A percentile compares a stretch with the other conserved stretches of the same genome.
phyloP scores from a whole-genome alignment of 1,140 invertebrate species.

The Trichonephila clavipes region DNA sequence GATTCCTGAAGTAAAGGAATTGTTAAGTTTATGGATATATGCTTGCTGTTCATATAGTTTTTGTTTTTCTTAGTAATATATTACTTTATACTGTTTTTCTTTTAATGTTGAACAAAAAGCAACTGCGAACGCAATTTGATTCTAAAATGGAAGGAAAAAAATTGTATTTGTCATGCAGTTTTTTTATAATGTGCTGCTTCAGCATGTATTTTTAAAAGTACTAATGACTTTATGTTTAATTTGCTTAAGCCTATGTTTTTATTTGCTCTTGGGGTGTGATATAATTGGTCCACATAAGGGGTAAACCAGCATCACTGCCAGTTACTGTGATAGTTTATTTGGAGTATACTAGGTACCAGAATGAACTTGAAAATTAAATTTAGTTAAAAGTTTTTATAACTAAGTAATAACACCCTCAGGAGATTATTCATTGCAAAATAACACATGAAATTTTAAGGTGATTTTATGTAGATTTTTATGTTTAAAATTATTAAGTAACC shows the following conservation, averaged over 20 bases:
- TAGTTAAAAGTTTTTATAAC: slow-evolving; percentile 14
- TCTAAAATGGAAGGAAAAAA: not conserved
- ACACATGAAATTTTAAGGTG: not conserved
- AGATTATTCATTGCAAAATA: not conserved
- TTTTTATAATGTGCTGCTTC: slow-evolving; percentile 65
- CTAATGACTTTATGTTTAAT: slow-evolving; percentile 27
- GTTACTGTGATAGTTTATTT: slow-evolving; percentile 76
- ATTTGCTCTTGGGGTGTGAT: slow-evolving; percentile 68
- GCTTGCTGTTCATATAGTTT: slow-evolving; percentile 68
- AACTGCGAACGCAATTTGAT: not conserved
- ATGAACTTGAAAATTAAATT: slow-evolving; percentile 60
- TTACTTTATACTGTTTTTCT: slow-evolving; percentile 57
- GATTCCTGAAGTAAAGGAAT: slow-evolving; percentile 52
- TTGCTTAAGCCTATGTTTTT: slow-evolving; percentile 58
- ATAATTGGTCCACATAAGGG: slow-evolving; percentile 69
- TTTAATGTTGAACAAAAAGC: not conserved
- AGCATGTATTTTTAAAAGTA: slow-evolving; percentile 40
- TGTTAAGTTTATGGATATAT: slow-evolving; percentile 76
- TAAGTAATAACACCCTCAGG: slow-evolving; percentile 12
- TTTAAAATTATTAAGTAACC: not conserved
- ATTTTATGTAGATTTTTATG: not conserved
- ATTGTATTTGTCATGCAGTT: slow-evolving; percentile 22
- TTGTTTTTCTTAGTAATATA: slow-evolving; percentile 44
- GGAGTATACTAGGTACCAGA: slow-evolving; percentile 71
- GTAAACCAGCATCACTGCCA: slow-evolving; percentile 76